A percentile compares a stretch with the other conserved stretches of the same genome.
These are phyloP conservation scores for Julus scanicus DNA, from an alignment of 2,888 invertebrate species.

Conservation along the genomic window DNA sequence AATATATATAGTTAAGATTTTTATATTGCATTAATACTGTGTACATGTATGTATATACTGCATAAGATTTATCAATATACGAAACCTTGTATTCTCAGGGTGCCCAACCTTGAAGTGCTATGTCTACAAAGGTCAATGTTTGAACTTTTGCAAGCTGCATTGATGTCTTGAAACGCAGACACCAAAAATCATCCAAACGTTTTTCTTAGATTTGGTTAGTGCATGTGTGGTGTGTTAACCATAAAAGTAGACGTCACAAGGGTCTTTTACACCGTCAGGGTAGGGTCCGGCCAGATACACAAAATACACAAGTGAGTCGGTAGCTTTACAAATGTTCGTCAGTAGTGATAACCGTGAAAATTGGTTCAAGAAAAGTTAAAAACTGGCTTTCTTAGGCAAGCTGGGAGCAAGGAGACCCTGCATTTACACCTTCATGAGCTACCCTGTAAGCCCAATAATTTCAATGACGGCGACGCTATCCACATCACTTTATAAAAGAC, in stretches of 20 bases:
- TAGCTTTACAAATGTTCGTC: conserved; percentile 48
- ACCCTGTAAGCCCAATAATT: not conserved
- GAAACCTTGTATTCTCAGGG: not conserved
- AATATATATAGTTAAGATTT: too few species aligned
- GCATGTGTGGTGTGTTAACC: not conserved
- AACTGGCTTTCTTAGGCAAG: conserved; percentile 20
- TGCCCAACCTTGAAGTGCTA: not conserved
- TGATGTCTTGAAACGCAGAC: not conserved
- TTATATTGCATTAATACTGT: too few species aligned
- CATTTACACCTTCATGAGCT: not conserved
- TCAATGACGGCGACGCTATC: conserved; percentile 7
- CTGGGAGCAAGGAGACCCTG: conserved; percentile 36
- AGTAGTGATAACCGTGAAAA: conserved; percentile 55
- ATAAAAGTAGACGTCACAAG: not conserved
- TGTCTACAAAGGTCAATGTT: not conserved
- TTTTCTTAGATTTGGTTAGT: conserved; percentile 17
- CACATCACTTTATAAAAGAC: conserved; percentile 11
- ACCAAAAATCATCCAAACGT: not conserved
- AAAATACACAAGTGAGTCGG: conserved; percentile 47
- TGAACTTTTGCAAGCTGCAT: not conserved
- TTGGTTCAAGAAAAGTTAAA: conserved; percentile 47
- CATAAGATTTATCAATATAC: too few species aligned
- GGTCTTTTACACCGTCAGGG: conserved; percentile 36
- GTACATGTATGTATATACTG: too few species aligned
- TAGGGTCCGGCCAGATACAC: conserved; percentile 4